These are phyloP conservation scores for Aptenodytes patagonicus DNA, from an alignment of 2,113 vertebrate species.

Conservation along the genomic window DNA sequence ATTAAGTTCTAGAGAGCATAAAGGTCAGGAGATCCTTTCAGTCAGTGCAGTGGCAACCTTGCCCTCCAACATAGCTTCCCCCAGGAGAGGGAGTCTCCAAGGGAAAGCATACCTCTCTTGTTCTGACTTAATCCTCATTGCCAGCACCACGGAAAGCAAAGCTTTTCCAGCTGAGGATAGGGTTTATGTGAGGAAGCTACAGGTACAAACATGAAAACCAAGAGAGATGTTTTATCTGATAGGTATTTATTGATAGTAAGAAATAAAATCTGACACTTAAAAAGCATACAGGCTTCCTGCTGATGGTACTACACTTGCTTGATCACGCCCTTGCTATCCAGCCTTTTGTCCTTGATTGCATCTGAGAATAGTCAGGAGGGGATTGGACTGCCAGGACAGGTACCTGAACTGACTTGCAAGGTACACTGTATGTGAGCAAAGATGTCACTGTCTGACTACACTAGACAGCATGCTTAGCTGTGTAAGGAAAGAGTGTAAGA, in stretches of 20 bases:
- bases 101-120: background rate
- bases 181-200: background rate
- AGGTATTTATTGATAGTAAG: background rate
- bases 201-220: background rate
- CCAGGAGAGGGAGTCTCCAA: background rate
- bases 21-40: background rate
- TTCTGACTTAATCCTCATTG: background rate
- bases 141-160: background rate
- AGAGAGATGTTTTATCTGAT: background rate
- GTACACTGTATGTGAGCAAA: background rate
- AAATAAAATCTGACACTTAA: background rate
- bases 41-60: background rate
- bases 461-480: background rate
- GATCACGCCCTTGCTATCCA: background rate
- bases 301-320: background rate
- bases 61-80: background rate
- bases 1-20: background rate
- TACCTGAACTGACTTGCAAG: background rate
- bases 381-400: fast-evolving
- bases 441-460: background rate
- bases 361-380: background rate
- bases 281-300: background rate
- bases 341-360: background rate
- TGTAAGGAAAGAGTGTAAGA: background rate
- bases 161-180: background rate